Evolutionary conservation across 92 coral and sea anemone species (phyloP), one percentile per base, ranked within the genome.

Genomic region (Montipora capitata): DNA sequence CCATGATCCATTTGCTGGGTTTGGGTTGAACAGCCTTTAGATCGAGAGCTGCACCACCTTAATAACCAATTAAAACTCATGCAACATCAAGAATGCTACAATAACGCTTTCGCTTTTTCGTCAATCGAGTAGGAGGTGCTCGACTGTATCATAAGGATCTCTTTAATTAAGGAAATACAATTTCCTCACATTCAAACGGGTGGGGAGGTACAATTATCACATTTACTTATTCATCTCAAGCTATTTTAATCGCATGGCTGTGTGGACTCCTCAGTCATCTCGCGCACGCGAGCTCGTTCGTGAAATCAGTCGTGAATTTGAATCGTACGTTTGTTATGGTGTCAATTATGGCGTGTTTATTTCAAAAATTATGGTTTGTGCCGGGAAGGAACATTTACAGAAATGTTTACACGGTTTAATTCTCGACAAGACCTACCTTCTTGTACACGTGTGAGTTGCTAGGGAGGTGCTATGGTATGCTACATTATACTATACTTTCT

Each of bases 31-130:
- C 94, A 40, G 98, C 98, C 87, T 90, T 95, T 41, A 95, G 86
- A 77, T 95, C 98, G 76, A 95, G 92, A 49, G 98, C 98, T 51
- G 98, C 98, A 52, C 98, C 98, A 89, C 98, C 98, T 95, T 95
- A 27, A 57, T 5, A 62, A 61, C 62, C 59, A 76, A 56, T 40
- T 71, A 86, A 39, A 67, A 27, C 39, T n/a, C 13, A 11, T 42
- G 3, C 20, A 18, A 40, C 7, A 5, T 35, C 44, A 20, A 67
- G 14, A 35, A 39, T 38, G 72, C 72, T 20, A 1, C 70, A 67
- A 67, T 35, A 1, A 8, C 44, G 44, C 44, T 5, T 2, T 10
- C 38, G 9, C 10, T 48, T 10, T 48, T 5, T 2, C 52, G 52
- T 48, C 10, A 48, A 48, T 48, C 5, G 7, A 48, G 52, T 48